Base-by-base conservation (phyloP, 2,797 vertebrate genomes). In the Vireo griseus region DNA sequence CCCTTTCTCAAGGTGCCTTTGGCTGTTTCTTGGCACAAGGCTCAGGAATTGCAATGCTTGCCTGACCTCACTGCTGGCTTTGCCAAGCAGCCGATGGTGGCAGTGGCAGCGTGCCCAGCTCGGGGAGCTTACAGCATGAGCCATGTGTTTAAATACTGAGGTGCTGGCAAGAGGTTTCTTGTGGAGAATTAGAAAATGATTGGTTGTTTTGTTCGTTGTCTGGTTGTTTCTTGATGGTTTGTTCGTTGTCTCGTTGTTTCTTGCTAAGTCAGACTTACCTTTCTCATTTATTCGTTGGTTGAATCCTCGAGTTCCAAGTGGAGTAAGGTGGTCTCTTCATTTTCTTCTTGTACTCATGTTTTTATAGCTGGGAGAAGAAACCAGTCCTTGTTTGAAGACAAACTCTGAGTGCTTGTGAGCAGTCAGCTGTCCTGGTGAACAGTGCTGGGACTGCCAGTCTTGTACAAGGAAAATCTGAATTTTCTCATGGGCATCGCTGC, bases 171-270 rank as follows among this genome's bases (percentile, higher is more conserved):
- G 62, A 63, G 40, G 3, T 0, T 18, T 26, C 48, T 40, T 28
- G 12, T 9, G 50, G 26, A 50, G 22, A 58, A 48, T 74, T 58
- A 55, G 19, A 42, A 42, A 11, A 24, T 5, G 0, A 12, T 31
- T 7, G 17, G 2, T 35, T 50, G 16, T 15, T 45, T 72, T 2
- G 0, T 29, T 35, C 1, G 0, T 14, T 59, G 57, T 8, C 10
- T 28, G 45, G 5, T 14, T 35, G 25, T 39, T 45, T 22, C 33
- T 42, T 22, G 1, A 2, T 18, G n/a, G n/a, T 45, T 72, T 2
- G 0, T 29, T 35, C 1, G 0, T 14, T 59, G 57, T 8, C 10
- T 28, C 40, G 5, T 14, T 35, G 25, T 39, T 45, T 22, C 33
- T 42, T 22, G 1, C 1, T 18, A 66, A 28, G 25, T 55, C 22